A percentile compares a stretch with the other conserved stretches of the same genome.
Evolutionary conservation across 2,797 vertebrate genomes (phyloP).

Genomic region (Antrozous pallidus): DNA sequence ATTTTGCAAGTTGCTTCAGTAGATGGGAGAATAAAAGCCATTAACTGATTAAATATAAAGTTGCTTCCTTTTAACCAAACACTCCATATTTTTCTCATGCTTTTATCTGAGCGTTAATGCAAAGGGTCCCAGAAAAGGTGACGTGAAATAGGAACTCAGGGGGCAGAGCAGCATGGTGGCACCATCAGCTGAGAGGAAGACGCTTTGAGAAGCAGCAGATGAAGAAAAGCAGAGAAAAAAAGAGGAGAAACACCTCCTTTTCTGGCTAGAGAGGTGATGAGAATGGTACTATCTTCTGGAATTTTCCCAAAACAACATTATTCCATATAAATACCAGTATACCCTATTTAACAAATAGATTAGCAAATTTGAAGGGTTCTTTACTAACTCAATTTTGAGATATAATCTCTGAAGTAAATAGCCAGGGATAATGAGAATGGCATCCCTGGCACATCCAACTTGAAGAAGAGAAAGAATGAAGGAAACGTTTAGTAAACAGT

Average conservation of each 20-base stretch:
- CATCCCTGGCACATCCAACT: not conserved
- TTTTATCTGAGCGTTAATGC: constrained; percentile 39
- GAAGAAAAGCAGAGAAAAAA: not conserved
- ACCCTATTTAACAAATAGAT: not conserved
- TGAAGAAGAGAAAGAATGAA: not conserved
- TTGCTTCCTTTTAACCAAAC: constrained; percentile 48
- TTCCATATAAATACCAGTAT: not conserved
- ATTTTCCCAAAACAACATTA: not conserved
- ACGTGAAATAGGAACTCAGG: not conserved
- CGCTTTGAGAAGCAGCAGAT: not conserved
- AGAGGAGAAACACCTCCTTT: not conserved
- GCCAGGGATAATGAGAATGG: not conserved
- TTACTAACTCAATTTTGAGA: not conserved
- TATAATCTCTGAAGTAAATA: not conserved
- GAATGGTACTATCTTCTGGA: not conserved
- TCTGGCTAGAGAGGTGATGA: not conserved
- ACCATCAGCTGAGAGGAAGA: not conserved
- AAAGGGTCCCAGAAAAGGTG: not conserved
- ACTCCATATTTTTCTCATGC: not conserved
- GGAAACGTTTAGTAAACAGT: not conserved
- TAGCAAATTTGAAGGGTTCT: not conserved
- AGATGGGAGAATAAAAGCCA: constrained; percentile 57
- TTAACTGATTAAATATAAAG: constrained; percentile 60
- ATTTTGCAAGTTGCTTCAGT: constrained; percentile 56
- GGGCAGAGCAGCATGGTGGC: not conserved